Base-by-base conservation (phyloP, 2,888 invertebrate genomes). In the Congeria kusceri region DNA sequence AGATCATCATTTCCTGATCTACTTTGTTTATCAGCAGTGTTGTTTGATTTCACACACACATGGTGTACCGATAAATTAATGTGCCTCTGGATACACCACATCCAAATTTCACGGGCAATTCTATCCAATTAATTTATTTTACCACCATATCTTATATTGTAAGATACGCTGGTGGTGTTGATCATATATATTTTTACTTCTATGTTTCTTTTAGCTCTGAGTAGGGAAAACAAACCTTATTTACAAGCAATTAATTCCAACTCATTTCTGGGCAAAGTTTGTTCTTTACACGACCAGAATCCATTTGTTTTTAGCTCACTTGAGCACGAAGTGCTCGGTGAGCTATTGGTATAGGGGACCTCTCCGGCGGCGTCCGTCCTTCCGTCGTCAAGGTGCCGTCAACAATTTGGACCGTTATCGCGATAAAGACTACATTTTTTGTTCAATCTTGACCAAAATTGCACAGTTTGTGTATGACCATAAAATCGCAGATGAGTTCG, bases 81-180 rank as follows among this genome's bases (percentile, higher is more conserved):
- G 20, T 23, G 4, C 25, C 20, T 57, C 3, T 57, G 23, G 5
- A 57, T 61, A 18, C 61, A 61, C 61, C 61, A 29, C 3, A 61
- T 28, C 61, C 61, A 61, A n/a, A 61, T 25, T 9, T 61, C 61
- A 11, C 29, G 27, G 28, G 61, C 61, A 28, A 61, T 13, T 27
- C 15, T 5, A 29, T 61, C 15, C 7, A 61, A 29, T 3, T 1
- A 11, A 3, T 27, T 20, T 3, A 29, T 61, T 29, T 29, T 61
- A 11, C 61, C 61, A n/a, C 61, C 61, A 20, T 28, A 61, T 28
- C 28, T 61, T 9, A 28, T 27, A 3, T 28, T 28, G 20, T 61
- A 61, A 3, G 61, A 25, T 18, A 61, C 61, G 28, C 61, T 61
- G 18, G 25, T 61, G 7, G 61, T 61, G 29, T 61, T 61, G 29